These are phyloP conservation scores for Ctenomys sociabilis DNA, from an alignment of 2,113 vertebrate genomes.

Conservation along the genomic window DNA sequence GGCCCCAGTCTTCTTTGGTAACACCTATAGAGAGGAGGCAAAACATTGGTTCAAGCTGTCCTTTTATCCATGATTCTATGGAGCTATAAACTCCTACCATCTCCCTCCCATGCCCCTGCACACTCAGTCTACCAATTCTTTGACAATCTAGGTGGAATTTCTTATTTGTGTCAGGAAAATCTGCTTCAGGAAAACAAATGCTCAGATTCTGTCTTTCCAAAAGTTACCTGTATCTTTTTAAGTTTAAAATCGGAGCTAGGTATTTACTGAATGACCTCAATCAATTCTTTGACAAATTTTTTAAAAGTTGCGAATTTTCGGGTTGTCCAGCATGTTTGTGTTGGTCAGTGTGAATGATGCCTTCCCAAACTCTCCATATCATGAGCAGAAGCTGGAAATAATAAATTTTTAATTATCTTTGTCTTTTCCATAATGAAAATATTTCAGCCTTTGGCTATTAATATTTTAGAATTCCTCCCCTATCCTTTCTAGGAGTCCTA, in stretches of 20 bases:
- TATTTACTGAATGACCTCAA: not conserved
- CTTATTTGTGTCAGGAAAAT: not conserved
- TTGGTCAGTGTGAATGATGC: not conserved
- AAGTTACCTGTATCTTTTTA: not conserved
- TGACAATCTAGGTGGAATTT: not conserved
- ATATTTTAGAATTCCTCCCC: slow-evolving; percentile 49
- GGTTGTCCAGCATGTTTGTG: not conserved
- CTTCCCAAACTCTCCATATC: not conserved
- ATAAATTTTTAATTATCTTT: not conserved
- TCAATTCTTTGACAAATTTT: not conserved
- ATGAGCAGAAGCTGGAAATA: not conserved
- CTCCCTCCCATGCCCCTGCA: accelerated
- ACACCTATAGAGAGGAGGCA: not conserved
- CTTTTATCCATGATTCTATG: not conserved
- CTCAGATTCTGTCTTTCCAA: not conserved
- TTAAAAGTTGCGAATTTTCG: not conserved
- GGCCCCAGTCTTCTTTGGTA: not conserved
- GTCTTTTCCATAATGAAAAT: not conserved
- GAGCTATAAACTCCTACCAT: not conserved
- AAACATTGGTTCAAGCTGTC: not conserved
- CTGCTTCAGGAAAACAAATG: not conserved
- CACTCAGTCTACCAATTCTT: not conserved
- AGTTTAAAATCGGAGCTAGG: not conserved
- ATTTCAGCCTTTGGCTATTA: not conserved
- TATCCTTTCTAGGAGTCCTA: not conserved